Conservation (phyloP, 2,888 invertebrate genomes). For the Aricia artaxerxes region DNA sequence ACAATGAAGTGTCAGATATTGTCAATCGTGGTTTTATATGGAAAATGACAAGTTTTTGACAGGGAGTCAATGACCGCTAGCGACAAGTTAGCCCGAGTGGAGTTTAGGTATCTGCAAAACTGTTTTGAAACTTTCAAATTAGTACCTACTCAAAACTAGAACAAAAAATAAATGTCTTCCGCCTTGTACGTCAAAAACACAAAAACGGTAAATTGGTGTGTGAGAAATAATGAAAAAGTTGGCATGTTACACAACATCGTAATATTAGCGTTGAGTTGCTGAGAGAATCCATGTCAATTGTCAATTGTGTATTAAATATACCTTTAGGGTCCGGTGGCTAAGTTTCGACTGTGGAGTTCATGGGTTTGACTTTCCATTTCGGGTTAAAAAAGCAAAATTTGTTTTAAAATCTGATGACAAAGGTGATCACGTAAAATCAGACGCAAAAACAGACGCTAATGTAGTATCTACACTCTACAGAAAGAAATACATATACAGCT, state of each 20-base stretch:
- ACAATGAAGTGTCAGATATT: too few relatives aligned
- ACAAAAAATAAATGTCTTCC: slow-evolving; percentile 19
- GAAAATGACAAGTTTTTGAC: too few relatives aligned
- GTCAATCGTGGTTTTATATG: too few relatives aligned
- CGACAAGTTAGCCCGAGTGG: too few relatives aligned
- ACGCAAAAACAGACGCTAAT: too few relatives aligned
- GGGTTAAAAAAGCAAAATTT: neutral
- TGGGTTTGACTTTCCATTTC: neutral
- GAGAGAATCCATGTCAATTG: neutral
- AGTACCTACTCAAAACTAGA: slow-evolving; percentile 8
- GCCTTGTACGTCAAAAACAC: neutral
- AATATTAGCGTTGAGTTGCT: neutral
- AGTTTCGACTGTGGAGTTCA: neutral
- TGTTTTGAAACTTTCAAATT: neutral
- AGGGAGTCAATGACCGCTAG: too few relatives aligned
- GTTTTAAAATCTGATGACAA: too few relatives aligned
- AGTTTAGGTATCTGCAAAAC: neutral
- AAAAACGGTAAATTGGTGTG: neutral
- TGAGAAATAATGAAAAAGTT: slow-evolving; percentile 4
- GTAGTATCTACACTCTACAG: too few relatives aligned
- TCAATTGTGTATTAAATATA: neutral
- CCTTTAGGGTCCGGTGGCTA: neutral
- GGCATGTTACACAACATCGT: neutral
- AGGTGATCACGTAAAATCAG: too few relatives aligned
- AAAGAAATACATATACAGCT: too few relatives aligned